Evolutionary conservation across 2,113 vertebrate genomes (phyloP).

Genomic region (Pristiophorus japonicus): DNA sequence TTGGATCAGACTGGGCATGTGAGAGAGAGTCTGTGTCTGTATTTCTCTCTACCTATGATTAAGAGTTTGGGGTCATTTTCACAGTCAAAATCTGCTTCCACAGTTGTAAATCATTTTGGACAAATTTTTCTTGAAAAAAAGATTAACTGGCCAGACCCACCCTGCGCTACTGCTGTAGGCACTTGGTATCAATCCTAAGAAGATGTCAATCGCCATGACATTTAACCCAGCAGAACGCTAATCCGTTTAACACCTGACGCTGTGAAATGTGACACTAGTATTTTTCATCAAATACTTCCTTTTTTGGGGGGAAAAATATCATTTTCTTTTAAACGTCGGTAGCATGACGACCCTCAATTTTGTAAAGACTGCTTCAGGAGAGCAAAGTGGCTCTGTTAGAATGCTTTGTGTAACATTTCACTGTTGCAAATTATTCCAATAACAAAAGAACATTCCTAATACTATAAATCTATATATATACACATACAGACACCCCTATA

Average conservation of each 20-base stretch:
- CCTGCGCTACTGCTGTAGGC: neutral
- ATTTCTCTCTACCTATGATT: neutral
- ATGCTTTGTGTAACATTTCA: neutral
- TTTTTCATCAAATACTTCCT: neutral
- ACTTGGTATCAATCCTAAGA: slow-evolving; percentile 8
- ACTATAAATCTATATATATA: neutral
- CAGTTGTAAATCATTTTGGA: neutral
- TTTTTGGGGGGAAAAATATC: neutral
- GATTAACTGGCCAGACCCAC: neutral
- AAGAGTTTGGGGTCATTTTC: neutral
- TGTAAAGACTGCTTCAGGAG: neutral
- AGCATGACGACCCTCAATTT: neutral
- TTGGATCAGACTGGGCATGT: neutral
- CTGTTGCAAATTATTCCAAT: neutral
- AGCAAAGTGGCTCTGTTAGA: neutral
- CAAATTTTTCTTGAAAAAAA: neutral
- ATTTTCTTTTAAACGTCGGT: neutral
- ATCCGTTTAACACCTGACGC: slow-evolving; percentile 31
- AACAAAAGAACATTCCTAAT: neutral
- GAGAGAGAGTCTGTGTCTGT: neutral
- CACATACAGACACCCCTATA: neutral
- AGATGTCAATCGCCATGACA: slow-evolving; percentile 21
- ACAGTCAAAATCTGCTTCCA: neutral
- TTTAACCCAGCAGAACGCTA: slow-evolving; percentile 16
- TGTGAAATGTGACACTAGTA: slow-evolving; percentile 7